Base-by-base conservation (phyloP, 2,888 invertebrate species). In the Coremacera marginata region DNA sequence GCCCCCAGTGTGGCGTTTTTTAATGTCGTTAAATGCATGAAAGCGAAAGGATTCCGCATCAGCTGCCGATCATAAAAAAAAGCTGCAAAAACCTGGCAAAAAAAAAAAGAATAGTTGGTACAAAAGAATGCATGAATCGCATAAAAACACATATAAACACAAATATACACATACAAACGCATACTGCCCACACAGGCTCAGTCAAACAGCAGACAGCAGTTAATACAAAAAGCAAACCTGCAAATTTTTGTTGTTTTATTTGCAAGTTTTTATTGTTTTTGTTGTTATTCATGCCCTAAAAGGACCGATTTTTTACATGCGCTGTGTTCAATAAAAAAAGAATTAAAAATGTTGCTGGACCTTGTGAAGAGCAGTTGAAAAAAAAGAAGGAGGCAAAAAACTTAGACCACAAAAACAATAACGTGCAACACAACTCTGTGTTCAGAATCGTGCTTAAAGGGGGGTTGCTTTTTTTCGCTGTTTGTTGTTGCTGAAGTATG, bases 11-110 rank as follows among this genome's bases (percentile, higher is more conserved):
- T 51, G 65, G 71, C 52, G 55, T 60, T 77, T 75, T 77, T 70
- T 60, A 75, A 80, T 81, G 78, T 78, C 78, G 82, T 80, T 81
- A 79, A 85, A 86, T 87, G 88, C 87, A 87, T 87, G 89, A 88
- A 89, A 88, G 89, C 89, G 88, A 88, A 88, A 88, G 88, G 88
- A 88, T 88, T 87, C 34, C 37, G 67, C 60, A 52, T 67, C 65
- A 67, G 65, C 74, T 55, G 74, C 74, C 65, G 74, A 67, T 74
- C 74, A 49, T 74, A 74, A 74, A 74, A 74, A 74, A 72, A 74
- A 63, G 34, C 27, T 44, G 44, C 72, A 52, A 63, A 52, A 65
- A 70, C 27, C 73, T 31, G 52, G 34, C 22, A 37, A 71, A 49
- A 60, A 37, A 49, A 19, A 70, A 57, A 37, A 55, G 65, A 49